Evolutionary conservation across 2,113 vertebrate species (phyloP).

Genomic region (Cryptoleucopteryx plumbea): DNA sequence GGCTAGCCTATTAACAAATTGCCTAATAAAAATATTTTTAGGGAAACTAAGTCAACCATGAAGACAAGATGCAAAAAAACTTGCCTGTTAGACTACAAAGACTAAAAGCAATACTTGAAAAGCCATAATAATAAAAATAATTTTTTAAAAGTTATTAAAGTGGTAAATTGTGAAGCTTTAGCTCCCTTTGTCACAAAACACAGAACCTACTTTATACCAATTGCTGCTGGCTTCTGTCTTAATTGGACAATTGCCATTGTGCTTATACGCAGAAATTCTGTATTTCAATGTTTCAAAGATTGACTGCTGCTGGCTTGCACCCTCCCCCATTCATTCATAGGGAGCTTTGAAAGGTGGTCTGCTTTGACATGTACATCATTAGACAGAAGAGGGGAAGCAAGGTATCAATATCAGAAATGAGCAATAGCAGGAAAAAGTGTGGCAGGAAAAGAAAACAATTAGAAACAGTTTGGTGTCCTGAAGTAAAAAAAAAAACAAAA

Average conservation of each 20-base stretch:
- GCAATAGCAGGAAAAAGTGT: slow-evolving; percentile 7
- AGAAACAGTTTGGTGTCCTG: slow-evolving; percentile 26
- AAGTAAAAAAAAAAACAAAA: background rate
- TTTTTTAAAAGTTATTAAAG: background rate
- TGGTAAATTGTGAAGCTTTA: background rate
- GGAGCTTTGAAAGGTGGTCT: slow-evolving; percentile 61
- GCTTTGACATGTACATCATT: slow-evolving; percentile 62
- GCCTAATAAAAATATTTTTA: slow-evolving; percentile 15
- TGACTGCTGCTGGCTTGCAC: slow-evolving; percentile 32
- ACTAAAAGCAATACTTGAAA: background rate
- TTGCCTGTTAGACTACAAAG: background rate
- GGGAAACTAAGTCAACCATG: background rate
- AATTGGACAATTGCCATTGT: slow-evolving; percentile 57
- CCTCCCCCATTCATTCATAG: slow-evolving; percentile 47
- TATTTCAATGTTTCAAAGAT: slow-evolving; percentile 55
- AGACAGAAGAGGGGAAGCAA: slow-evolving; percentile 49
- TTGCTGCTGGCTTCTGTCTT: slow-evolving; percentile 24
- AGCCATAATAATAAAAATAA: background rate
- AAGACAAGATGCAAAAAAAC: background rate
- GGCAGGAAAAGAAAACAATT: slow-evolving; percentile 53
- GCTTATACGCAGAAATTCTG: background rate
- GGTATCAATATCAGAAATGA: slow-evolving; percentile 61
- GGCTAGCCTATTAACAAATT: background rate
- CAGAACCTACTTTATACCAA: background rate
- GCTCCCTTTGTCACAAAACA: background rate